phyloP scores from a whole-genome alignment of 2,113 vertebrate genomes.

The Vicugna pacos region DNA sequence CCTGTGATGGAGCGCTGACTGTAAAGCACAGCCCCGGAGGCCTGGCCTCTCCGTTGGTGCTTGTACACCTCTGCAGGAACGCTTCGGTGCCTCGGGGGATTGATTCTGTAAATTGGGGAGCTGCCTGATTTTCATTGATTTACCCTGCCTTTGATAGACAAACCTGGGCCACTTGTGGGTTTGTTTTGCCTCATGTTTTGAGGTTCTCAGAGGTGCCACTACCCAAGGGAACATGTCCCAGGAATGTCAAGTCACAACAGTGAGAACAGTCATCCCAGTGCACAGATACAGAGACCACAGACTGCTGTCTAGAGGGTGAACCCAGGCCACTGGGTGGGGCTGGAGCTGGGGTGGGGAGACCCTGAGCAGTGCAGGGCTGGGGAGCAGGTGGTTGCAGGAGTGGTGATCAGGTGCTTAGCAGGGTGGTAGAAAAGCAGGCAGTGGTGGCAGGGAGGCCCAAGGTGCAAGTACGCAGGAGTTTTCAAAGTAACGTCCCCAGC shows the following conservation, averaged over 20 bases:
- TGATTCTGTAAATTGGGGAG: not conserved
- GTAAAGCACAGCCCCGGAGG: accelerated
- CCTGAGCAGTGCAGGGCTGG: accelerated
- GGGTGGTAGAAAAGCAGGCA: too few relatives aligned
- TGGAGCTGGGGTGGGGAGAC: not conserved
- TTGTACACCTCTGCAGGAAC: not conserved
- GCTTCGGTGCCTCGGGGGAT: not conserved
- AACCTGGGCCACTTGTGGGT: not conserved
- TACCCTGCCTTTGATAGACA: not conserved
- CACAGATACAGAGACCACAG: not conserved
- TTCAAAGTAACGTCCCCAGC: not conserved
- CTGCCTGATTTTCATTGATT: not conserved
- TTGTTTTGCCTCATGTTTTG: not conserved
- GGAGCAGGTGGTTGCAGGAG: too few relatives aligned
- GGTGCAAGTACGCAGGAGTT: not conserved
- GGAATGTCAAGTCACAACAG: not conserved
- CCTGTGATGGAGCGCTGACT: not conserved
- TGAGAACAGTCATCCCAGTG: not conserved
- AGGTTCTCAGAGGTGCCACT: not conserved
- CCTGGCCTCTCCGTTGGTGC: accelerated
- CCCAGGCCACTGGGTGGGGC: not conserved
- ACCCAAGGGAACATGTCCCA: not conserved
- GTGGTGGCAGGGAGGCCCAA: not conserved
- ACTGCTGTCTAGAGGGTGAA: not conserved
- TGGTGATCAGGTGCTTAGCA: too few relatives aligned